Evolutionary conservation across 2,888 invertebrate species (phyloP).

Genomic region (Anoplius nigerrimus): DNA sequence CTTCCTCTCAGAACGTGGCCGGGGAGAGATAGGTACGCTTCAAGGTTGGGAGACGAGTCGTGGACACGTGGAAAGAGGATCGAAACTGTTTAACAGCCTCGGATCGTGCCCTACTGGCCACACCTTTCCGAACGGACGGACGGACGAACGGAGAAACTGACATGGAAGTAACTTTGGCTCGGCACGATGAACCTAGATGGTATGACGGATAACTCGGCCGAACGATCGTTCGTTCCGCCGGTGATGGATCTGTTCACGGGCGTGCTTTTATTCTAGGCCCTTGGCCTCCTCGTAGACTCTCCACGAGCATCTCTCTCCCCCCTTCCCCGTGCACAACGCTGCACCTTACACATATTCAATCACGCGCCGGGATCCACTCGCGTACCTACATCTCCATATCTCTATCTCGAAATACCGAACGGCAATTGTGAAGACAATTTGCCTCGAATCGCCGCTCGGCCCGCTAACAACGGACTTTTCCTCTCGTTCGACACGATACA

Average conservation of each 20-base stretch:
- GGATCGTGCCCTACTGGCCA: constrained; percentile 48
- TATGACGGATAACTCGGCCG: constrained; percentile 62
- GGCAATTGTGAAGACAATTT: constrained; percentile 27
- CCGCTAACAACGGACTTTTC: no score
- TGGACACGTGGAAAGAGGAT: constrained; percentile 30
- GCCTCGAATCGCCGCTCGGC: no score
- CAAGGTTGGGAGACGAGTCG: background rate
- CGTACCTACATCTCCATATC: constrained; percentile 45
- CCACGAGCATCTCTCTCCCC: no score
- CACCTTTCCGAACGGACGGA: constrained; percentile 49
- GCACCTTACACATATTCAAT: constrained; percentile 50
- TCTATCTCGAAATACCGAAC: constrained; percentile 50
- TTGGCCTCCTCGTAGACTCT: background rate
- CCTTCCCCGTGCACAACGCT: constrained; percentile 9
- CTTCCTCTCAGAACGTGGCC: no score
- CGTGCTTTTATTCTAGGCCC: constrained; percentile 47
- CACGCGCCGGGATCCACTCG: constrained; percentile 38
- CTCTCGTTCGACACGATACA: no score
- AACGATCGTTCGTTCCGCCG: constrained; percentile 59
- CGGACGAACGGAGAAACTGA: constrained; percentile 11
- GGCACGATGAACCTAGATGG: constrained; percentile 54
- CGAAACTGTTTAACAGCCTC: constrained; percentile 39
- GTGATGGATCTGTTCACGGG: constrained; percentile 62
- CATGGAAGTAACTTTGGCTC: constrained; percentile 37
- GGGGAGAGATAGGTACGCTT: no score